These are phyloP conservation scores for Hydroisotoma schaefferi DNA, from an alignment of 2,888 invertebrate species.

Conservation along the genomic window DNA sequence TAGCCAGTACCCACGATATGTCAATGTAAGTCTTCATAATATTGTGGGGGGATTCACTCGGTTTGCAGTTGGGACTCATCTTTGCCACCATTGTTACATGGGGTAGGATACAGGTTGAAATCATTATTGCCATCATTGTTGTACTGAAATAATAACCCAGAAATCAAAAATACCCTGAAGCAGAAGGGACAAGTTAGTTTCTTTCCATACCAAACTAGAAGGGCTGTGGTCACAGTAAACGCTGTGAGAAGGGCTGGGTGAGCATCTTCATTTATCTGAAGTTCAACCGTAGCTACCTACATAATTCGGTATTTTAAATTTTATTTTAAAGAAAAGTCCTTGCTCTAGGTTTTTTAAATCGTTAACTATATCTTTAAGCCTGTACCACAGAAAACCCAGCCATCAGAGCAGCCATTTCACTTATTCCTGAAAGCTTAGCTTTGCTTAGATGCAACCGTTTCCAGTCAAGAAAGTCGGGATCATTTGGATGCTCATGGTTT, in stretches of 20 bases:
- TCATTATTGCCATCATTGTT: conserved; percentile 47
- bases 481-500: conserved; percentile 21
- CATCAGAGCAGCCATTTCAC: conserved; percentile 33
- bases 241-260: conserved; percentile 43
- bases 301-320: not conserved
- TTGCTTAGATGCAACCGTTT: conserved; percentile 37
- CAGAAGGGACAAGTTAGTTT: not conserved
- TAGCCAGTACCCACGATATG: conserved; percentile 44
- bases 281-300: conserved; percentile 46
- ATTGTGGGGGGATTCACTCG: conserved; percentile 42
- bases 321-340: not conserved
- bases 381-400: conserved; percentile 41
- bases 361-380: conserved; percentile 1
- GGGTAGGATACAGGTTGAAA: conserved; percentile 46
- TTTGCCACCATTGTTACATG: conserved; percentile 43
- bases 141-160: conserved; percentile 19
- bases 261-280: conserved; percentile 48
- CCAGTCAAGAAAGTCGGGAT: conserved; percentile 43
- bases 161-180: not conserved
- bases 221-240: conserved; percentile 42
- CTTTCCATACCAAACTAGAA: conserved; percentile 20
- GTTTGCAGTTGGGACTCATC: conserved; percentile 29
- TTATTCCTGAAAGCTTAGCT: conserved; percentile 38
- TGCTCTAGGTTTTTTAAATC: not conserved
- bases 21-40: conserved; percentile 45